A percentile compares a stretch with the other conserved stretches of the same genome.
Evolutionary conservation across 2,888 invertebrate species (phyloP).

Genomic region (Drosophila sordidula): DNA sequence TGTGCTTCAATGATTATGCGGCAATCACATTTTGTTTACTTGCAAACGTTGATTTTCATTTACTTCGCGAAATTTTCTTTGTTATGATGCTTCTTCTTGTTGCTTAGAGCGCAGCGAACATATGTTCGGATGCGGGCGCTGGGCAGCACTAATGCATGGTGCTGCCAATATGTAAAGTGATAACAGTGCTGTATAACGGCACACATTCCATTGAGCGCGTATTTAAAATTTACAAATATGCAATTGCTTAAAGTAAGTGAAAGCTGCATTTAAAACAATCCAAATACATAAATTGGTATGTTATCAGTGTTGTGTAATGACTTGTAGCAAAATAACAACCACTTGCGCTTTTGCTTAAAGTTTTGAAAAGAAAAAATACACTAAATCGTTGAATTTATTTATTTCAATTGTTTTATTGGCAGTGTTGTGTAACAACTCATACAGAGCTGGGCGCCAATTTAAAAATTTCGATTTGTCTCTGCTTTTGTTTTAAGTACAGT

Average conservation of each 20-base stretch:
- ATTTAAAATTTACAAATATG: conserved; percentile 20
- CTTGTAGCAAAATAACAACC: too few relatives aligned
- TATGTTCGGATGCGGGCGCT: conserved; percentile 28
- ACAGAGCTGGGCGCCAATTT: too few relatives aligned
- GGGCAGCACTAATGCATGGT: conserved; percentile 33
- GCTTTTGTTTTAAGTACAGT: too few relatives aligned
- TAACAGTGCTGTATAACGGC: conserved; percentile 14
- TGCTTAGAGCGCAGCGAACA: conserved; percentile 39
- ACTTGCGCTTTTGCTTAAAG: too few relatives aligned
- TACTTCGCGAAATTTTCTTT: conserved; percentile 45
- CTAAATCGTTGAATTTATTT: too few relatives aligned
- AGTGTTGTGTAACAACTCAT: too few relatives aligned
- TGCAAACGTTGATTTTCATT: conserved; percentile 17
- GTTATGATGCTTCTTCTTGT: conserved; percentile 56
- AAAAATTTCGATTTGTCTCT: too few relatives aligned
- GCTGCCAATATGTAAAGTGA: conserved; percentile 13
- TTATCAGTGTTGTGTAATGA: too few relatives aligned
- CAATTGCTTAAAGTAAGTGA: too few relatives aligned
- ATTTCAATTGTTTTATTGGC: too few relatives aligned
- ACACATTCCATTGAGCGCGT: conserved; percentile 2
- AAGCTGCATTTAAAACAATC: too few relatives aligned
- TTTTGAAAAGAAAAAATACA: too few relatives aligned
- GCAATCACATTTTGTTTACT: conserved; percentile 50
- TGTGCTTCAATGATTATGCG: conserved; percentile 2
- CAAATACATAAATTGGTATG: background rate